These are phyloP conservation scores for Pongo abelii DNA, from an alignment of 2,113 vertebrate species.

Conservation along the genomic window DNA sequence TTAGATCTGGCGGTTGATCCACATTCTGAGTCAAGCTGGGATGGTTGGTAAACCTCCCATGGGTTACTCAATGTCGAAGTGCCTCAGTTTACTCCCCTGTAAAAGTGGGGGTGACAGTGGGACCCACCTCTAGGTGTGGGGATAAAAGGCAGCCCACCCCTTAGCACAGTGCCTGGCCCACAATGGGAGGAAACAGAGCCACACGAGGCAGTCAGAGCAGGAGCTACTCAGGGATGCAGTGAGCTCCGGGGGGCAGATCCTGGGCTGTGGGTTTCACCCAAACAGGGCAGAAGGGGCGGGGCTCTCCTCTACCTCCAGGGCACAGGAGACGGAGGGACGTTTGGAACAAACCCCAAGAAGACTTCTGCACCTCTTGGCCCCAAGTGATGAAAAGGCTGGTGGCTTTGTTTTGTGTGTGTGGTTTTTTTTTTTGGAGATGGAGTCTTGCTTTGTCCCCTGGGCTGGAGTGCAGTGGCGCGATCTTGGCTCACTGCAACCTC, in stretches of 20 bases:
- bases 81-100: neutral
- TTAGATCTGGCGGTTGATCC: too few species aligned
- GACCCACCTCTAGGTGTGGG: rapidly evolving
- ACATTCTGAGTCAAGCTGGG: rapidly evolving
- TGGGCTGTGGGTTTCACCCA: neutral
- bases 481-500: too few species aligned
- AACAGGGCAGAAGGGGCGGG: rapidly evolving
- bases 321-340: too few species aligned
- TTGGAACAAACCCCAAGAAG: neutral
- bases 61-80: too few species aligned
- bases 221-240: neutral
- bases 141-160: neutral
- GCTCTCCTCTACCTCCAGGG: neutral
- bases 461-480: too few species aligned
- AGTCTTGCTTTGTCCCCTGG: too few species aligned
- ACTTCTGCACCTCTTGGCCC: neutral
- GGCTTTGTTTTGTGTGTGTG: neutral
- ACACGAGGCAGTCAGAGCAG: rapidly evolving
- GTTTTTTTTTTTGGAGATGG: too few species aligned
- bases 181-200: rapidly evolving
- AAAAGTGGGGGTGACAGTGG: neutral
- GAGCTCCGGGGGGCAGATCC: neutral
- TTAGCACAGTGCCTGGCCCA: rapidly evolving
- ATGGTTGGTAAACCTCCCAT: rapidly evolving
- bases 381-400: neutral